Evolutionary conservation across 2,888 invertebrate species (phyloP).

Genomic region (Scaptomyza reducta): DNA sequence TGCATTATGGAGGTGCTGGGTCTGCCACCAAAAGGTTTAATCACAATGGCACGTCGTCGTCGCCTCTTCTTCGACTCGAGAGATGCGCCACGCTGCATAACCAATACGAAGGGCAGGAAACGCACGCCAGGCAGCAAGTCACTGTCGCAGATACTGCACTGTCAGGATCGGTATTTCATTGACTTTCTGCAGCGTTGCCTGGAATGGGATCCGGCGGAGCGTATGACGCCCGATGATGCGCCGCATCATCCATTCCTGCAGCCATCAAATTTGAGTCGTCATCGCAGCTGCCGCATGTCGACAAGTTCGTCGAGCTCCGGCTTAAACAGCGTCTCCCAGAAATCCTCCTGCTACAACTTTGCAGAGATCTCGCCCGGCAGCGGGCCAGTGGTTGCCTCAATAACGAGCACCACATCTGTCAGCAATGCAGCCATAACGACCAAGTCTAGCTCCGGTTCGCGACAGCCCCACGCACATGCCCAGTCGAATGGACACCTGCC

Average conservation of each 20-base stretch:
- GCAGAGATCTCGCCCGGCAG: slow-evolving; percentile 80
- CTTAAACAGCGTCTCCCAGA: slow-evolving; percentile 81
- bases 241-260: slow-evolving; percentile 94
- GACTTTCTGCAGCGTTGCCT: slow-evolving; percentile 96
- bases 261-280: slow-evolving; percentile 85
- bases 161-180: slow-evolving; percentile 94
- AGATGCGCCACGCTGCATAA: slow-evolving; percentile 94
- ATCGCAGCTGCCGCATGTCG: slow-evolving; percentile 82
- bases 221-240: slow-evolving; percentile 96
- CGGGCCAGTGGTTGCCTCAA: slow-evolving; percentile 78
- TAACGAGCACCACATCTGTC: slow-evolving; percentile 78
- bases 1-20: slow-evolving; percentile 98
- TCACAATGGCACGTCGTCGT: slow-evolving; percentile 93
- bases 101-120: slow-evolving; percentile 97
- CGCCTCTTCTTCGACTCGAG: slow-evolving; percentile 94
- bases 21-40: slow-evolving; percentile 93
- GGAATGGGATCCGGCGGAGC: slow-evolving; percentile 96
- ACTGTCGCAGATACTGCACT: slow-evolving; percentile 91
- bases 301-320: slow-evolving; percentile 82
- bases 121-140: slow-evolving; percentile 94
- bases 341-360: slow-evolving; percentile 82
- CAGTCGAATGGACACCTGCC: slow-evolving; percentile 83
- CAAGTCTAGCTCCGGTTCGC: slow-evolving; percentile 63
- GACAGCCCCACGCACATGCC: slow-evolving; percentile 67
- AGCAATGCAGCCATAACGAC: slow-evolving; percentile 82